Evolutionary conservation across 64 coral and sea anemone species (phyloP).

Genomic region (Astreopora myriophthalma): DNA sequence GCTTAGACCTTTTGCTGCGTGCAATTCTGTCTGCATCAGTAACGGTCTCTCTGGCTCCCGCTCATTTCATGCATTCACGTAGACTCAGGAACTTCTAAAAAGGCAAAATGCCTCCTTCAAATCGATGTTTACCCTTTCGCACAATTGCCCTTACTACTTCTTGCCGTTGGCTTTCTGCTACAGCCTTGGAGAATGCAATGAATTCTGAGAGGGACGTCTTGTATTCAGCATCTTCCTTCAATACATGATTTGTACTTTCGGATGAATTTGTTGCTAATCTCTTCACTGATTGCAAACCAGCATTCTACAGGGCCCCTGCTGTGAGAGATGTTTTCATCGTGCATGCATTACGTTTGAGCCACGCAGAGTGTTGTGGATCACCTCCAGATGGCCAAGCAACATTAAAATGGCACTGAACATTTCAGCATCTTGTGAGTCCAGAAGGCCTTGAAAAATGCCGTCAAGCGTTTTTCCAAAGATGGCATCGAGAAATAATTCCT

Average conservation of each 20-base stretch:
- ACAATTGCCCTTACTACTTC: slow-evolving; percentile 57
- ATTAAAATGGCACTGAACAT: slow-evolving; percentile 38
- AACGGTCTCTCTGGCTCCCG: slow-evolving; percentile 6
- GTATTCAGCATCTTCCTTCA: slow-evolving; percentile 72
- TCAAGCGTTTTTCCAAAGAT: slow-evolving; percentile 71
- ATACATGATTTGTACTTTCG: slow-evolving; percentile 68
- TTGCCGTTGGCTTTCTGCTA: slow-evolving; percentile 63
- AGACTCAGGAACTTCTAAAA: slow-evolving; percentile 43
- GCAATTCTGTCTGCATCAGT: slow-evolving; percentile 58
- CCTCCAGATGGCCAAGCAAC: slow-evolving; percentile 41
- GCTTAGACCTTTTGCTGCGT: not conserved
- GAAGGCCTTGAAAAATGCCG: slow-evolving; percentile 35
- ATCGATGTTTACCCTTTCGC: slow-evolving; percentile 74
- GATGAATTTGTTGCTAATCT: slow-evolving; percentile 62
- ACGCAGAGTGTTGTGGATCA: slow-evolving; percentile 33
- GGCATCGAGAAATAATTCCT: slow-evolving; percentile 37
- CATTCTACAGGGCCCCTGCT: slow-evolving; percentile 40
- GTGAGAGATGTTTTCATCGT: slow-evolving; percentile 55
- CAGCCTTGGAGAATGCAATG: slow-evolving; percentile 52
- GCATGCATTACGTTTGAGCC: slow-evolving; percentile 40
- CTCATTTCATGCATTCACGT: slow-evolving; percentile 54
- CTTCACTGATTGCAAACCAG: slow-evolving; percentile 41
- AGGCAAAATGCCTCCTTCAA: slow-evolving; percentile 56
- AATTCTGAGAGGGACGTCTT: slow-evolving; percentile 74
- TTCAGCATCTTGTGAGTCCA: slow-evolving; percentile 56